A percentile compares a stretch with the other conserved stretches of the same genome.
phyloP scores from a whole-genome alignment of 92 coral and sea anemone species.

The Porites divaricata region DNA sequence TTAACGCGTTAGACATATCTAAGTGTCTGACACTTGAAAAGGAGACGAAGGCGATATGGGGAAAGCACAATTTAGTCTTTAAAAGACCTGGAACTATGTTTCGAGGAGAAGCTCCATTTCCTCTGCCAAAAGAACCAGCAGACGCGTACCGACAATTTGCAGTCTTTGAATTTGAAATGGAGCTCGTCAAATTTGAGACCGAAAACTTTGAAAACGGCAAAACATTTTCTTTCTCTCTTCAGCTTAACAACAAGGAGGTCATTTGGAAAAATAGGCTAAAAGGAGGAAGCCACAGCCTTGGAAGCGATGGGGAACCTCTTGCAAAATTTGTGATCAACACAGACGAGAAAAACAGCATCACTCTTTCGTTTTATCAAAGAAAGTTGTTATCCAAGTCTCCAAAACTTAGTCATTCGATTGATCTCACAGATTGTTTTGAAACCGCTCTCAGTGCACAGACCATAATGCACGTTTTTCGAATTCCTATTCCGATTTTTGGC shows the following conservation, averaged over 20 bases:
- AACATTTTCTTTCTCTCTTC: conserved; percentile 37
- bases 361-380: conserved; percentile 29
- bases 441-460: conserved; percentile 7
- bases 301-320: conserved; percentile 17
- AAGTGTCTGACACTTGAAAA: conserved; percentile 43
- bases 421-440: conserved; percentile 27
- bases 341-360: conserved; percentile 42
- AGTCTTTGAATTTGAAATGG: conserved; percentile 36
- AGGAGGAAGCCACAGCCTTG: conserved; percentile 19
- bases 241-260: not conserved
- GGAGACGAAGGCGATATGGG: conserved; percentile 49
- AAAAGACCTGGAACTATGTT: conserved; percentile 43
- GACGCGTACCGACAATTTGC: conserved; percentile 36
- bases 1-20: conserved; percentile 21
- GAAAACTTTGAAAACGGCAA: conserved; percentile 54
- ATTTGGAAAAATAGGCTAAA: conserved; percentile 35
- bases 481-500: conserved; percentile 38
- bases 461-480: conserved; percentile 8
- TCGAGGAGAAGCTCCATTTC: conserved; percentile 60
- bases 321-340: conserved; percentile 33
- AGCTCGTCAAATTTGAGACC: conserved; percentile 41
- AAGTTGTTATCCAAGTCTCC: conserved; percentile 41
- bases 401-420: conserved; percentile 27
- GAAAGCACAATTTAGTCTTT: conserved; percentile 27
- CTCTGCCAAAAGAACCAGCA: conserved; percentile 18